These are phyloP conservation scores for Crenichthys baileyi DNA, from an alignment of 2,797 vertebrate species.

Conservation along the genomic window DNA sequence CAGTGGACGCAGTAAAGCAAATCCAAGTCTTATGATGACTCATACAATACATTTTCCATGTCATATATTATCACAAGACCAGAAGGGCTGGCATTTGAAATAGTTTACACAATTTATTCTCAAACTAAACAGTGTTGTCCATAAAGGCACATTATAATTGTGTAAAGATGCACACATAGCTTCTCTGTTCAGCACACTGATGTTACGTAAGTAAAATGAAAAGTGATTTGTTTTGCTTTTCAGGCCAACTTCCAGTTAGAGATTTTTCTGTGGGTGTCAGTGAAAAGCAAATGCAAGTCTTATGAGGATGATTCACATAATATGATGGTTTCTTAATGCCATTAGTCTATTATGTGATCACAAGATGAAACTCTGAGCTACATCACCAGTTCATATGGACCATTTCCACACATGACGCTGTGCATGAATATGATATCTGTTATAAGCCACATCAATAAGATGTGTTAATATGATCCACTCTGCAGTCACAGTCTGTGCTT, in stretches of 20 bases:
- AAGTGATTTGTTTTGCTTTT: slow-evolving; percentile 41
- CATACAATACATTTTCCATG: slow-evolving; percentile 31
- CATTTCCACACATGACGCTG: slow-evolving; percentile 60
- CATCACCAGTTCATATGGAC: slow-evolving; percentile 67
- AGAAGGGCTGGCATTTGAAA: slow-evolving; percentile 18
- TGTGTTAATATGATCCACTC: slow-evolving; percentile 77
- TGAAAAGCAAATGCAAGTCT: slow-evolving; percentile 75
- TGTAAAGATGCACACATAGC: background rate
- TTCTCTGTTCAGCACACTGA: background rate
- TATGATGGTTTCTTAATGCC: slow-evolving; percentile 72
- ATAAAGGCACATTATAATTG: background rate
- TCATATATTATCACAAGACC: slow-evolving; percentile 46
- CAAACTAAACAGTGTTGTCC: background rate
- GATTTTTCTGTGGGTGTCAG: slow-evolving; percentile 55
- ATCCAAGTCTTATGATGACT: slow-evolving; percentile 58
- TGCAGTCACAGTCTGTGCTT: slow-evolving; percentile 72
- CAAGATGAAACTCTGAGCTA: slow-evolving; percentile 68
- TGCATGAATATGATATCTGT: slow-evolving; percentile 75
- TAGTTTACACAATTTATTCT: slow-evolving; percentile 8
- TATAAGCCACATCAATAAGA: slow-evolving; percentile 74
- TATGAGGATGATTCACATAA: slow-evolving; percentile 77
- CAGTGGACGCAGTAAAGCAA: slow-evolving; percentile 27
- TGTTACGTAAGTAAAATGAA: slow-evolving; percentile 16
- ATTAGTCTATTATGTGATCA: slow-evolving; percentile 76
- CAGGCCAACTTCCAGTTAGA: slow-evolving; percentile 10